Conservation (phyloP, 2,113 vertebrate species). For the Pyrgilauda ruficollis region DNA sequence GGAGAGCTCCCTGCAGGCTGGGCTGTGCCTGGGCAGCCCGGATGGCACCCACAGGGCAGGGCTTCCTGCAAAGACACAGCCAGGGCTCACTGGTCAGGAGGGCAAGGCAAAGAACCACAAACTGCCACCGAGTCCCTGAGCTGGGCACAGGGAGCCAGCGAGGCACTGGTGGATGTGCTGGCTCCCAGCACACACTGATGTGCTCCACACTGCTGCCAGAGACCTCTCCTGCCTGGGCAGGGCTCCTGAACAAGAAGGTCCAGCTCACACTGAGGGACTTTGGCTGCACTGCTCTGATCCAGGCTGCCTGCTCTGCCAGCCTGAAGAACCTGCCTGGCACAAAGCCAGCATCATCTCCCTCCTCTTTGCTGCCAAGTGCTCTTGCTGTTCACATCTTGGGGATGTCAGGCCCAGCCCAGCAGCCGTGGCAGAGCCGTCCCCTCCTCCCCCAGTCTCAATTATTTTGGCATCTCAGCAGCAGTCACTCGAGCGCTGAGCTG, state of each 20-base stretch:
- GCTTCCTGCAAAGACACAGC: neutral
- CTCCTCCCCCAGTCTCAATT: neutral
- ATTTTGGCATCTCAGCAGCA: neutral
- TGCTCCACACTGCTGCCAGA: neutral
- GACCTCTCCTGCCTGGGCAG: accelerated
- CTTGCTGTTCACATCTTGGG: neutral
- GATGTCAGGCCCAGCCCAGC: neutral
- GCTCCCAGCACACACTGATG: neutral
- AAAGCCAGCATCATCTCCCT: neutral
- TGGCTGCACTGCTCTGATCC: neutral
- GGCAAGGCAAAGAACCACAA: neutral
- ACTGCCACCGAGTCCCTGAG: neutral
- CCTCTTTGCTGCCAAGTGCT: neutral
- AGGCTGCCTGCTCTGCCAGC: neutral
- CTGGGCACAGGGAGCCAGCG: accelerated
- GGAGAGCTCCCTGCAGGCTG: neutral
- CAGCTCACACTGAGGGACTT: neutral
- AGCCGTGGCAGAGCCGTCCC: slow-evolving; percentile 23
- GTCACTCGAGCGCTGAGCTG: neutral
- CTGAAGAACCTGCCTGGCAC: neutral
- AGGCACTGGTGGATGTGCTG: neutral
- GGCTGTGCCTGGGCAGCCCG: neutral
- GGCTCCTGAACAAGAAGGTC: neutral
- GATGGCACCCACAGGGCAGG: neutral
- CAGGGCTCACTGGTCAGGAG: neutral